These are phyloP conservation scores for Hemicrepidius hirtus DNA, from an alignment of 2,888 invertebrate genomes.

Conservation along the genomic window DNA sequence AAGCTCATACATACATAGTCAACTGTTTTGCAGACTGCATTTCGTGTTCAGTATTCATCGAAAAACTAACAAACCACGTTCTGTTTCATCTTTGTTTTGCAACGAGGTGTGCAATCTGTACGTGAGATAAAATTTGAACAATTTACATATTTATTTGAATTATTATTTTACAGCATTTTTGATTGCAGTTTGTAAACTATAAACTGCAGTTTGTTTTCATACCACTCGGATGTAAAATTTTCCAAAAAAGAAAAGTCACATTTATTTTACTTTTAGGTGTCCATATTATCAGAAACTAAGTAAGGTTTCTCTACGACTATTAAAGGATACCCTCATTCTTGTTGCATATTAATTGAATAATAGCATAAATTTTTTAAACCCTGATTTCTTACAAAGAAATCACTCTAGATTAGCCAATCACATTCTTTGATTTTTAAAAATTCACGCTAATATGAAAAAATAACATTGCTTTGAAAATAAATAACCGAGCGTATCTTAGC, in stretches of 20 bases:
- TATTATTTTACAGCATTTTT: background rate
- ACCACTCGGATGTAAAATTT: background rate
- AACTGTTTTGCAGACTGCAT: constrained; percentile 53
- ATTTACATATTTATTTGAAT: background rate
- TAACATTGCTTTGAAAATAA: too few relatives aligned
- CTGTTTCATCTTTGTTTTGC: constrained; percentile 25
- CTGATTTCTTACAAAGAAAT: too few relatives aligned
- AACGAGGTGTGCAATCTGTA: background rate
- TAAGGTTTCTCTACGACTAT: too few relatives aligned
- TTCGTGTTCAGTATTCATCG: constrained; percentile 27
- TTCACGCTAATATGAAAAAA: too few relatives aligned
- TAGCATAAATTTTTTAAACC: too few relatives aligned
- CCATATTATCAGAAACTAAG: too few relatives aligned
- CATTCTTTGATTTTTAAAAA: too few relatives aligned
- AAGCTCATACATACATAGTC: constrained; percentile 63
- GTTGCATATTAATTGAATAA: too few relatives aligned
- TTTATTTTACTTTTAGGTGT: too few relatives aligned
- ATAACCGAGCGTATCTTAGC: too few relatives aligned
- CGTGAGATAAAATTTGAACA: constrained; percentile 4
- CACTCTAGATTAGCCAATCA: too few relatives aligned
- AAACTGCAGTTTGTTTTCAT: background rate
- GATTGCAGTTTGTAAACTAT: background rate
- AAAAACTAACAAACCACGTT: constrained; percentile 20
- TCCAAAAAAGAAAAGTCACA: background rate
- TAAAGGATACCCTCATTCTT: too few relatives aligned